Evolutionary conservation across 2,888 invertebrate species (phyloP), one percentile per base, ranked within the genome.

Genomic region (Idaea straminata): DNA sequence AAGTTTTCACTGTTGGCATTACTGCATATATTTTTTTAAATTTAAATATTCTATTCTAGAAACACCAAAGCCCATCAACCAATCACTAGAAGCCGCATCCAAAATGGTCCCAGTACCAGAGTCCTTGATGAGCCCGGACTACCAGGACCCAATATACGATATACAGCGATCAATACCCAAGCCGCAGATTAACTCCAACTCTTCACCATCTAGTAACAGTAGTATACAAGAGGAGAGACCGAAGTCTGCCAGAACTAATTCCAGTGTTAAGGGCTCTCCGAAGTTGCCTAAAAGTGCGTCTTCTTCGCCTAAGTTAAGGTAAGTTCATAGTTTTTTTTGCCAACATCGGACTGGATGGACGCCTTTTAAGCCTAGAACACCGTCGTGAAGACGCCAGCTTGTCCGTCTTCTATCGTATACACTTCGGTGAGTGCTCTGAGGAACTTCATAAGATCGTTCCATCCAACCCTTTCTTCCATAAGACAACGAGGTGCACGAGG

Each of bases 51-150:
- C 47, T 47, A 2, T 3, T 63, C 35, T 73, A 79, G 80, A 78
- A 25, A 72, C 74, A 69, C 68, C 77, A 3, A 91, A 87, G 72
- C 85, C 86, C 4, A 80, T 83, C 1, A 92, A 93, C 77, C 93
- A 93, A 61, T 95, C 96, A 0, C 84, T 97, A 67, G 96, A 96
- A 79, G 96, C 97, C 10, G 96, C 97, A 10, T 96, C 97, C 0
- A 97, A 97, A 88, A 95, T 97, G 93, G 96, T 97, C 0, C 97
- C 97, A 0, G 97, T 97, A 36, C 97, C 97, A 0, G 97, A 97
- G 83, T 96, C 97, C 0, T 89, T 97, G 1, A 97, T 97, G 96
- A 97, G 97, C 80, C 97, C 96, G 0, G 97, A 97, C 83, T 96
- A 96, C 83, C 94, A 93, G 67, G 93, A 93, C 71, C 93, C 93